Evolutionary conservation across 2,113 vertebrate genomes (phyloP), one percentile per base, ranked within the genome.

Genomic region (Podiceps cristatus): DNA sequence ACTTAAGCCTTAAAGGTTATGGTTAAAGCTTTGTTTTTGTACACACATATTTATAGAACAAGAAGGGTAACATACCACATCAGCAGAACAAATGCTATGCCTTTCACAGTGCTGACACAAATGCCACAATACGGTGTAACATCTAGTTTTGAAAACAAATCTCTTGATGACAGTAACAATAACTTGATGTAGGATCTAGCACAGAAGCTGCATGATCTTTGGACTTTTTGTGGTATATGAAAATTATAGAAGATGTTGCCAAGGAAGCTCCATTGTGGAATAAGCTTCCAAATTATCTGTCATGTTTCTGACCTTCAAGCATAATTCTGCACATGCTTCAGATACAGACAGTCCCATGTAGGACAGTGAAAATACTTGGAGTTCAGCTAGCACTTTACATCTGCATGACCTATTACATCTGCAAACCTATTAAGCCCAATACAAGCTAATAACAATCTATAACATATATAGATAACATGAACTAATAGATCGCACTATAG

Each of bases 121-220:
- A 84, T 62, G 40, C 49, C 81, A 79, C 53, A 90, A 20, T 45
- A 76, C 68, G 29, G 29, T 86, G 77, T 60, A 91, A 86, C 44
- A 88, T 66, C 63, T 88, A 52, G 15, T 91, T 96, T 89, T 71
- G 69, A 72, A 96, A 95, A 89, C 40, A 92, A 69, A 74, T 80
- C 31, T 68, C 50, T 86, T 78, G 76, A 86, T 63, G 78, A 88
- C 67, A 88, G 58, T 77, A 78, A 92, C 63, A 81, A 50, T 42
- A 88, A 72, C 35, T 93, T 45, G 2, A 47, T 83, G 67, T 67
- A 86, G 76, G 52, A 67, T 78, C 64, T 74, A 59, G 59, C 63
- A 75, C 33, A 91, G 72, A 90, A 92, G 19, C 17, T 67, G 13
- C 14, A 64, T 27, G 40, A 64, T 87, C 52, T 81, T 77, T 80